These are phyloP conservation scores for Zoroaster sp. DNA, from an alignment of 53 echinoderm and acorn worm species.

Conservation along the genomic window DNA sequence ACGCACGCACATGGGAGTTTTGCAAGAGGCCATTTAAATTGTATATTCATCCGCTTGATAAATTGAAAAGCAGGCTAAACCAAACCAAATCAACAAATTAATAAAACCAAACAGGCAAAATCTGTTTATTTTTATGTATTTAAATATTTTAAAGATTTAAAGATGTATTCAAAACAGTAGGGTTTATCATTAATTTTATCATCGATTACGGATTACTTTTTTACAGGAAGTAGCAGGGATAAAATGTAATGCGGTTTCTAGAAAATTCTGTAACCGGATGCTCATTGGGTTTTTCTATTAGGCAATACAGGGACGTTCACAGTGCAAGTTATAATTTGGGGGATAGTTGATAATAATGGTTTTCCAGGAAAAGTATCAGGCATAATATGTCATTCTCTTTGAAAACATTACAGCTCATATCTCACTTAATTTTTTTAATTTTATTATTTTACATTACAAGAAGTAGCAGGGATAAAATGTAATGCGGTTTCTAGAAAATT, in stretches of 20 bases:
- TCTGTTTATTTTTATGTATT: background rate
- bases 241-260: conserved; percentile 30
- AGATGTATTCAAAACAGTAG: too few species aligned
- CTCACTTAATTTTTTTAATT: background rate
- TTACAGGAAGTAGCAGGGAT: conserved; percentile 27
- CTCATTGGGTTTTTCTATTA: background rate
- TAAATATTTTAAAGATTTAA: background rate
- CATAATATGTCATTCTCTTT: too few species aligned
- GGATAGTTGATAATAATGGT: background rate
- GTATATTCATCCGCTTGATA: conserved; percentile 3
- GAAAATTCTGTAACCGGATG: conserved; percentile 38
- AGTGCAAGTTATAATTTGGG: background rate
- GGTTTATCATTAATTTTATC: background rate
- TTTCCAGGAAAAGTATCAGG: background rate
- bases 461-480: background rate
- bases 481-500: conserved; percentile 38
- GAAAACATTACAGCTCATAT: too few species aligned
- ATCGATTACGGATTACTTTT: background rate
- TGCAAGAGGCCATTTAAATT: conserved; percentile 14
- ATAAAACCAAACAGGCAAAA: too few species aligned
- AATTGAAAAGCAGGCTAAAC: background rate
- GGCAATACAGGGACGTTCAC: background rate
- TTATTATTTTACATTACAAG: background rate
- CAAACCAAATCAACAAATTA: background rate
- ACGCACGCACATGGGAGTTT: background rate